phyloP scores from a whole-genome alignment of 2,113 vertebrate species.

The Channa maculata region DNA sequence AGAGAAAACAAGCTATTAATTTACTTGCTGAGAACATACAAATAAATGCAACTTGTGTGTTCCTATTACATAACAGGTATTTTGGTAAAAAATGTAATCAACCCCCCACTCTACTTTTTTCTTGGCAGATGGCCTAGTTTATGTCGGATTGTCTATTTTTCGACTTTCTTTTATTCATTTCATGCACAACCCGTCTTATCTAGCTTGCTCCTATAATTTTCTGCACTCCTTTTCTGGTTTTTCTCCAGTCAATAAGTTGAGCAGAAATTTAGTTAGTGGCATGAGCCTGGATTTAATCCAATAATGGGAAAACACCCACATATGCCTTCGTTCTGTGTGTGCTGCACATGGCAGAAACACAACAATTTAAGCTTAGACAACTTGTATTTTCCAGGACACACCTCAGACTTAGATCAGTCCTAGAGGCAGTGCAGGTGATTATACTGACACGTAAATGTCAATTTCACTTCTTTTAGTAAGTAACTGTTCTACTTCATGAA shows the following conservation, averaged over 20 bases:
- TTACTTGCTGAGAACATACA: constrained; percentile 11
- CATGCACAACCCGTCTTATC: constrained; percentile 32
- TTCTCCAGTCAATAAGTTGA: constrained; percentile 58
- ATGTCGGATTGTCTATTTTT: constrained; percentile 46
- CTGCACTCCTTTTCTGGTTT: constrained; percentile 30
- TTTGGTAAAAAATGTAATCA: constrained; percentile 12
- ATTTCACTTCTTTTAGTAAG: constrained; percentile 36
- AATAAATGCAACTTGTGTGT: not conserved
- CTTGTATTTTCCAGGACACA: constrained; percentile 26
- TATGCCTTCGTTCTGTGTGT: constrained; percentile 46
- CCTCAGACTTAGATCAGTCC: constrained; percentile 10
- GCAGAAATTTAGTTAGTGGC: constrained; percentile 71
- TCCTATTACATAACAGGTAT: constrained; percentile 8
- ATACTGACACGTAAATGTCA: constrained; percentile 35
- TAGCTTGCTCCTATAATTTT: constrained; percentile 45
- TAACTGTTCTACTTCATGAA: constrained; percentile 32
- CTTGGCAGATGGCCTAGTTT: constrained; percentile 28
- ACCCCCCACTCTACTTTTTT: constrained; percentile 28
- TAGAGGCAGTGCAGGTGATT: constrained; percentile 35
- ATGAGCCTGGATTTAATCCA: constrained; percentile 65
- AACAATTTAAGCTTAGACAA: not conserved
- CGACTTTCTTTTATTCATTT: constrained; percentile 38
- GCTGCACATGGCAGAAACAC: not conserved
- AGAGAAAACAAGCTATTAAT: not conserved
- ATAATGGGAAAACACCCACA: constrained; percentile 63